Evolutionary conservation across 2,113 vertebrate species (phyloP).

Genomic region (Amazona vittata): DNA sequence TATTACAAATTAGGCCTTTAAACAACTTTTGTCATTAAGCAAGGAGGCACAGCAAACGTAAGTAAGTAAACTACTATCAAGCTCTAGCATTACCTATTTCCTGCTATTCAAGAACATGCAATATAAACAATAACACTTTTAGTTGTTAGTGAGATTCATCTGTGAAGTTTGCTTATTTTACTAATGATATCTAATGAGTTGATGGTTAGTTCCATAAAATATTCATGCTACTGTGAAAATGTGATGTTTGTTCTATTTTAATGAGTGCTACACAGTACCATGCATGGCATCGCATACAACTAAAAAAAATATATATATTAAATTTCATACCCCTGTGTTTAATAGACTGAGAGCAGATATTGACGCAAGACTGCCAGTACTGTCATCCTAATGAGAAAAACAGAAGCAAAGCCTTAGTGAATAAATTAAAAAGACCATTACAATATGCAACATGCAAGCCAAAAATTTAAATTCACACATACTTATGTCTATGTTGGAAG

Average conservation of each 20-base stretch:
- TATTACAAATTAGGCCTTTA: background rate
- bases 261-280: slow-evolving; percentile 68
- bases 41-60: background rate
- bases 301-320: slow-evolving; percentile 67
- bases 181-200: slow-evolving; percentile 64
- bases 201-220: slow-evolving; percentile 69
- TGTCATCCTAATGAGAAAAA: slow-evolving; percentile 83
- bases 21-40: background rate
- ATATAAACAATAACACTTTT: background rate
- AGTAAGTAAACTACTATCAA: background rate
- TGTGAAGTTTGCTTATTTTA: slow-evolving; percentile 19
- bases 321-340: slow-evolving; percentile 84
- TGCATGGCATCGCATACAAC: slow-evolving; percentile 71
- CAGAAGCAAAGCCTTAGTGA: slow-evolving; percentile 77
- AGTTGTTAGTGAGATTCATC: slow-evolving; percentile 39
- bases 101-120: slow-evolving; percentile 23
- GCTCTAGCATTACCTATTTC: background rate
- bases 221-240: slow-evolving; percentile 71
- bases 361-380: slow-evolving; percentile 82
- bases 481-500: background rate
- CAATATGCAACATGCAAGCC: slow-evolving; percentile 31
- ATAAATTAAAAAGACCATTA: slow-evolving; percentile 38
- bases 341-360: slow-evolving; percentile 86
- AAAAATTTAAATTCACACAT: slow-evolving; percentile 5
- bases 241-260: slow-evolving; percentile 54